Evolutionary conservation across 2,113 vertebrate genomes (phyloP).

Genomic region (Phrynosoma blainvillii): DNA sequence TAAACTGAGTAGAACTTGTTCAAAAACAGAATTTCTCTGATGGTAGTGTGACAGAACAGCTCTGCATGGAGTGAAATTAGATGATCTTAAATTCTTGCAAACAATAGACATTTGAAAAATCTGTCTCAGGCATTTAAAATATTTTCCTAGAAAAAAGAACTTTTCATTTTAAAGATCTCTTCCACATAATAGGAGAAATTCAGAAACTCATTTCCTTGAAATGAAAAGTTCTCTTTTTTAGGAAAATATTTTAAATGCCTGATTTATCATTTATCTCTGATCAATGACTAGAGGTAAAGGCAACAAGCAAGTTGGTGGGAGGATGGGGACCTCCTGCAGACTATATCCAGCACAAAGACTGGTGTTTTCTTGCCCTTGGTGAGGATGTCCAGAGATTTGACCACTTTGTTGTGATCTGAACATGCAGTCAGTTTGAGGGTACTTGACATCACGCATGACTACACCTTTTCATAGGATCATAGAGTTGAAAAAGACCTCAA

Average conservation of each 20-base stretch:
- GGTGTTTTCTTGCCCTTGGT: no score
- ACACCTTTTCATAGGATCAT: no score
- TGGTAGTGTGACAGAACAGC: background rate
- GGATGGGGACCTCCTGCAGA: no score
- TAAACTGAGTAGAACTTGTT: background rate
- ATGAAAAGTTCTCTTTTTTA: background rate
- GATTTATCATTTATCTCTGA: no score
- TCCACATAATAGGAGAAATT: background rate
- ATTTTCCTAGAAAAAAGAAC: background rate
- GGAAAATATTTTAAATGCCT: background rate
- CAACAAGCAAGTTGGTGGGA: no score
- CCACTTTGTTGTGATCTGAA: no score
- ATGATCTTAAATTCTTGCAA: background rate
- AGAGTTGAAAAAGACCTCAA: no score
- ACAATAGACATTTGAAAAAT: background rate
- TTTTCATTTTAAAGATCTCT: background rate
- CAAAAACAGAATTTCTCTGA: background rate
- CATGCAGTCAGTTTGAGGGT: no score
- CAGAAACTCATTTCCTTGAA: background rate
- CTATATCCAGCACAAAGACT: no score
- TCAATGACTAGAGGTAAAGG: no score
- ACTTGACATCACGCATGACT: no score
- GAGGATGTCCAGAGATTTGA: no score
- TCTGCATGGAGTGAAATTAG: background rate
- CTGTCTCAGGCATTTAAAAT: background rate